Percentiles rank a stretch among this genome's conserved stretches.
Evolutionary conservation across 2,888 invertebrate genomes (phyloP).

Genomic region (Sturmia bella): DNA sequence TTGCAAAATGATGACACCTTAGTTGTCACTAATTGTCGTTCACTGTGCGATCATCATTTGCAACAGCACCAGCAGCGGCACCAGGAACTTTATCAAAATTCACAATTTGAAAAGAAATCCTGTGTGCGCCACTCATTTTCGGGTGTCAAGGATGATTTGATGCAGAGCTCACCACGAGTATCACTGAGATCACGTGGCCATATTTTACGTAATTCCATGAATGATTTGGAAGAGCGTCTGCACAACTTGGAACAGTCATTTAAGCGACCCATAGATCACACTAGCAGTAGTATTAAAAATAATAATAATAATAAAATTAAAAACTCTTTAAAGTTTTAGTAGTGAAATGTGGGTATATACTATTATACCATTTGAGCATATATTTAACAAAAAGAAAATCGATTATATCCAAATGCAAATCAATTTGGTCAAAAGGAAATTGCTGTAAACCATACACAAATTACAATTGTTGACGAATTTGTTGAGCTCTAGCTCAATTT

Average conservation of each 20-base stretch:
- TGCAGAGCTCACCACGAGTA: slow-evolving; percentile 80
- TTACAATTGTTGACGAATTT: no score
- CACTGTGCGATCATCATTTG: slow-evolving; percentile 74
- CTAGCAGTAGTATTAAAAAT: slow-evolving; percentile 75
- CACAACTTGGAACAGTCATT: slow-evolving; percentile 81
- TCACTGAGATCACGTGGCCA: slow-evolving; percentile 79
- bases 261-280: slow-evolving; percentile 78
- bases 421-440: no score
- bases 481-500: no score
- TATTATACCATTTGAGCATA: neutral
- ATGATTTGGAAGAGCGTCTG: slow-evolving; percentile 80
- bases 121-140: slow-evolving; percentile 81
- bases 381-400: no score
- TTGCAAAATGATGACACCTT: slow-evolving; percentile 83
- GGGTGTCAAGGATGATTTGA: slow-evolving; percentile 81
- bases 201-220: slow-evolving; percentile 81
- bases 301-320: slow-evolving; percentile 22
- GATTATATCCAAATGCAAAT: no score
- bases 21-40: slow-evolving; percentile 76
- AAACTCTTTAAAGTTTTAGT: slow-evolving; percentile 55
- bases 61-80: slow-evolving; percentile 71
- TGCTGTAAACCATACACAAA: no score
- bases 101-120: slow-evolving; percentile 78
- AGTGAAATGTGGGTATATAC: no score
- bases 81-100: slow-evolving; percentile 78